A percentile compares a stretch with the other conserved stretches of the same genome.
Evolutionary conservation across 2,113 vertebrate genomes (phyloP).

Genomic region (Poecilia latipinna): DNA sequence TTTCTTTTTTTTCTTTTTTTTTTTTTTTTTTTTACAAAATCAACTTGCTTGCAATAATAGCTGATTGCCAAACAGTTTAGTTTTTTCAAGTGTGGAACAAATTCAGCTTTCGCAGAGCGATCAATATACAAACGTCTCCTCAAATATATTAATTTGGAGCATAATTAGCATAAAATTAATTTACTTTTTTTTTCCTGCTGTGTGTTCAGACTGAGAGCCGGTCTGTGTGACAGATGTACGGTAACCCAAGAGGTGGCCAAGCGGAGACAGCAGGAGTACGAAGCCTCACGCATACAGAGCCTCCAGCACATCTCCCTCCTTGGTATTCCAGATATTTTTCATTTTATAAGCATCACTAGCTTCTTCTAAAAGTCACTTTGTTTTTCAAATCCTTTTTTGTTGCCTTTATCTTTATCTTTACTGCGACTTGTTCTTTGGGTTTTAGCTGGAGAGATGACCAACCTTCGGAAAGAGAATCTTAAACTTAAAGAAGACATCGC

Average conservation of each 20-base stretch:
- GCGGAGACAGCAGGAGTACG: conserved; percentile 89
- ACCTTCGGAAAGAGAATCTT: conserved; percentile 76
- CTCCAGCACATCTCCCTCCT: conserved; percentile 90
- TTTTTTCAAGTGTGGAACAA: no score
- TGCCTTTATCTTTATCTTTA: background rate
- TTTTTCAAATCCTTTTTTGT: background rate
- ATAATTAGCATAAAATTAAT: background rate
- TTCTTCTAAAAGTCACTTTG: background rate
- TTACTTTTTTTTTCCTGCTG: background rate
- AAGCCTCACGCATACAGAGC: conserved; percentile 87
- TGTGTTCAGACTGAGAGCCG: conserved; percentile 86
- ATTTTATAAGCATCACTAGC: background rate
- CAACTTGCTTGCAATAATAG: no score
- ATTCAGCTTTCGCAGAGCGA: background rate
- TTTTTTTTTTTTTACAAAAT: no score
- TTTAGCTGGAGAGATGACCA: conserved; percentile 75
- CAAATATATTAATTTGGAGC: background rate
- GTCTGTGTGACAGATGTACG: conserved; percentile 93
- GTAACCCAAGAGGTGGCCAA: conserved; percentile 95
- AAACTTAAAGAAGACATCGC: conserved; percentile 71
- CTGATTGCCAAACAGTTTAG: no score
- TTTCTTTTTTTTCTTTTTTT: no score
- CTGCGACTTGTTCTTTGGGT: conserved; percentile 13
- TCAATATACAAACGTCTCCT: background rate
- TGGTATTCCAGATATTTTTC: conserved; percentile 71